phyloP scores from a whole-genome alignment of 1,140 invertebrate species.

The Halictus rubicundus region DNA sequence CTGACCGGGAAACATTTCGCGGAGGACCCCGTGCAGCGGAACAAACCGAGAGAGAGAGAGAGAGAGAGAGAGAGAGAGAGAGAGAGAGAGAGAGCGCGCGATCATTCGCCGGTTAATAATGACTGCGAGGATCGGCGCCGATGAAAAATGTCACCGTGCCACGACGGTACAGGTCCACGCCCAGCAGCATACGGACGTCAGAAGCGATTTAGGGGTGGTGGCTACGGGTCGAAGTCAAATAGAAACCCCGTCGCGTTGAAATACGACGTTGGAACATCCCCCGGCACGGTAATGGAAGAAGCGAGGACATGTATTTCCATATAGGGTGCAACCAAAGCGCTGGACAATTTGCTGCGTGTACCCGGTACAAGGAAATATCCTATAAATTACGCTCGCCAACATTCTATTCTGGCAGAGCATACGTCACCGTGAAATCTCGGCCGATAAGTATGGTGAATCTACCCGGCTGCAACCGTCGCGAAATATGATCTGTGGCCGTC shows the following conservation, averaged over 20 bases:
- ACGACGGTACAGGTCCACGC: constrained; percentile 56
- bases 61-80: no score
- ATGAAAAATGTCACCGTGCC: constrained; percentile 48
- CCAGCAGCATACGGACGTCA: constrained; percentile 62
- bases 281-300: constrained; percentile 56
- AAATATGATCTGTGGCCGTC: not conserved
- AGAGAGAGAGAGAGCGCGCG: no score
- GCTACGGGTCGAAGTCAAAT: constrained; percentile 65
- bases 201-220: constrained; percentile 60
- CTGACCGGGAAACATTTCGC: not conserved
- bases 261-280: constrained; percentile 61
- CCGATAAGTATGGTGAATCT: not conserved
- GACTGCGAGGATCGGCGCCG: not conserved
- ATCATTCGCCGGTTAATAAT: constrained; percentile 42
- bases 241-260: constrained; percentile 65
- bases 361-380: constrained; percentile 8
- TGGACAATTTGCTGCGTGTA: constrained; percentile 13
- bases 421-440: not conserved
- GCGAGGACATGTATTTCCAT: constrained; percentile 19
- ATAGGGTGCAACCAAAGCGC: constrained; percentile 27
- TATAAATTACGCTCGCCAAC: constrained; percentile 27
- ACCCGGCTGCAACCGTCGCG: not conserved
- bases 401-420: not conserved
- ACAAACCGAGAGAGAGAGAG: not conserved
- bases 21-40: not conserved